These are phyloP conservation scores for Ceyx erithaca DNA, from an alignment of 2,797 vertebrate species.

Conservation along the genomic window DNA sequence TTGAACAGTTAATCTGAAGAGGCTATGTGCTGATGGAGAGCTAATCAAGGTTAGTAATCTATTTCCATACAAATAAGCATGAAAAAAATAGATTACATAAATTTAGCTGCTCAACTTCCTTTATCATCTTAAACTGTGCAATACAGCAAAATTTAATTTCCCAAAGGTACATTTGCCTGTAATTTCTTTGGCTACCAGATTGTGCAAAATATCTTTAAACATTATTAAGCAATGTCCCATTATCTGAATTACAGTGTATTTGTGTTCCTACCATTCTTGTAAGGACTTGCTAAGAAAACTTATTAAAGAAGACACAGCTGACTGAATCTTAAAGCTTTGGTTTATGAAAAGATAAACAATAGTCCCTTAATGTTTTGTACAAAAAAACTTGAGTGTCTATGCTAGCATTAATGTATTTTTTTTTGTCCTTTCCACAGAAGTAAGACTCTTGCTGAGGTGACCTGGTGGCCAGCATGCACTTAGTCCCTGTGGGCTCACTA, in stretches of 20 bases:
- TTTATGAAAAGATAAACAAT: not conserved
- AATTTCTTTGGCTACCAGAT: not conserved
- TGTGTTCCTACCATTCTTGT: not conserved
- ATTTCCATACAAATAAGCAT: conserved; percentile 1
- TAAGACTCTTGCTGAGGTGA: not conserved
- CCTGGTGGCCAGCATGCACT: not conserved
- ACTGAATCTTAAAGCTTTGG: not conserved
- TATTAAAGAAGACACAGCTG: not conserved
- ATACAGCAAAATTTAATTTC: not conserved
- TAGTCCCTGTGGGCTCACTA: not conserved
- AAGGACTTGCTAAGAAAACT: not conserved
- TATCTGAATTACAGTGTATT: not conserved
- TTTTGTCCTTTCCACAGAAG: not conserved
- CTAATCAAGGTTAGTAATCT: not conserved
- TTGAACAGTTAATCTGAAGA: conserved; percentile 35
- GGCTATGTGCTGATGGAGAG: not conserved
- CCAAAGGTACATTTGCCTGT: not conserved
- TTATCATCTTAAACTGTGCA: not conserved
- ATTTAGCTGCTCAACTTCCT: not conserved
- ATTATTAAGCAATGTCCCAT: not conserved
- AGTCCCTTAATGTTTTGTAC: not conserved
- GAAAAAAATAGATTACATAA: conserved; percentile 22
- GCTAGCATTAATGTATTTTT: not conserved
- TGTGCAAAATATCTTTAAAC: not conserved
- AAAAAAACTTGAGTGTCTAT: not conserved